These are phyloP conservation scores for Paramormyrops kingsleyae DNA, from an alignment of 2,113 vertebrate species.

Conservation along the genomic window DNA sequence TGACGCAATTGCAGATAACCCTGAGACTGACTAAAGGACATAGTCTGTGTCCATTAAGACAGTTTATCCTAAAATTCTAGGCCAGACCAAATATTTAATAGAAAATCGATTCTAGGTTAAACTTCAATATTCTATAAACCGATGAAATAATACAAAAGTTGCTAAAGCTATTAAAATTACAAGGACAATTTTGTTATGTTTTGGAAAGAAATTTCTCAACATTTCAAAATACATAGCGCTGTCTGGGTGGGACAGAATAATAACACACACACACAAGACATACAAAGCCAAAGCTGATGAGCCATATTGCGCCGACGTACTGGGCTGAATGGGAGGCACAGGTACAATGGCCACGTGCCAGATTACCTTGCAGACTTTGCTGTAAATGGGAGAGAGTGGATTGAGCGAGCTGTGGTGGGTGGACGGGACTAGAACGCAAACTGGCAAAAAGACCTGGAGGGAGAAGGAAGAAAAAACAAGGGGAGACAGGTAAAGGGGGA, in stretches of 20 bases:
- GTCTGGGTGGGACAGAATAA: background rate
- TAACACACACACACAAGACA: background rate
- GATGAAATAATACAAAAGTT: background rate
- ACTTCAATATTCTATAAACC: background rate
- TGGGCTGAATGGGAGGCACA: background rate
- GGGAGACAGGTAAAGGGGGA: constrained; percentile 16
- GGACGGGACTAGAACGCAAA: constrained; percentile 68
- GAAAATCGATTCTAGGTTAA: background rate
- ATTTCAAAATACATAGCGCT: background rate
- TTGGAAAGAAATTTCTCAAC: background rate
- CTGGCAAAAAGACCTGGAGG: constrained; percentile 73
- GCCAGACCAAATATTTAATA: background rate
- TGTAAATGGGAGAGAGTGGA: constrained; percentile 66
- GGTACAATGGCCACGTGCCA: constrained; percentile 25
- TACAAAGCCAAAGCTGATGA: constrained; percentile 20
- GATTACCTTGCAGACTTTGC: constrained; percentile 72
- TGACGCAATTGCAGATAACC: background rate
- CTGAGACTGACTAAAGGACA: background rate
- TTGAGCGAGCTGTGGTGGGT: constrained; percentile 63
- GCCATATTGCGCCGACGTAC: background rate
- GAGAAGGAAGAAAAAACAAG: constrained; percentile 49
- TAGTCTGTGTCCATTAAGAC: background rate
- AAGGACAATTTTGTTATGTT: background rate
- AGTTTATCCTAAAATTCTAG: background rate
- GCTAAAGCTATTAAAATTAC: background rate